Conservation (phyloP, 2,888 invertebrate species). For the Spodoptera exigua region DNA sequence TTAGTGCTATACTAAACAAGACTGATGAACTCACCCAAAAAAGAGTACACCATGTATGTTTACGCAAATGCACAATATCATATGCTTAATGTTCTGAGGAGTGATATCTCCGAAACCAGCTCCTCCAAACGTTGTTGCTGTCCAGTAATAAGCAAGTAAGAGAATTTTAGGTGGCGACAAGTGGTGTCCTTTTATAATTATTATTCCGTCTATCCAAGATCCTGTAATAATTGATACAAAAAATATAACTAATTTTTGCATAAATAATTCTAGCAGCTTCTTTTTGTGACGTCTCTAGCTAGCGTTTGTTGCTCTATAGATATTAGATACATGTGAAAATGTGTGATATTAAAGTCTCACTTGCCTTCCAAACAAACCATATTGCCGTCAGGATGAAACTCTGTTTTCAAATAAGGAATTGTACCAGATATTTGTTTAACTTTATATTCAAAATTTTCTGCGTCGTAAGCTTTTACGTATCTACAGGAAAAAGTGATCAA, state of each 20-base stretch:
- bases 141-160: slow-evolving; percentile 84
- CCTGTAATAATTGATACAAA: slow-evolving; percentile 60
- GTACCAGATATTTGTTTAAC: slow-evolving; percentile 62
- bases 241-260: background rate
- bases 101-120: slow-evolving; percentile 86
- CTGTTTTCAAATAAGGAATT: slow-evolving; percentile 69
- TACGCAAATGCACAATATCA: slow-evolving; percentile 80
- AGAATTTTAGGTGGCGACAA: slow-evolving; percentile 78
- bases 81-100: slow-evolving; percentile 79
- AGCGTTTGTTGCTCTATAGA: too few relatives aligned
- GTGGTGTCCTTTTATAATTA: slow-evolving; percentile 66
- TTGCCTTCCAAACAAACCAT: slow-evolving; percentile 80
- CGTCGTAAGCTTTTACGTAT: slow-evolving; percentile 71
- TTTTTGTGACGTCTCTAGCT: background rate
- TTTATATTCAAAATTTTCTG: slow-evolving; percentile 67
- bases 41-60: slow-evolving; percentile 84
- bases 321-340: background rate
- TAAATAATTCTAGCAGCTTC: background rate
- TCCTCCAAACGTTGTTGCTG: slow-evolving; percentile 82
- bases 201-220: slow-evolving; percentile 80
- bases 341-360: slow-evolving; percentile 11
- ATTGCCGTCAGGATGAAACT: slow-evolving; percentile 74
- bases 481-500: slow-evolving; percentile 81
- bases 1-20: background rate
- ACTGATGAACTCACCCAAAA: slow-evolving; percentile 76